phyloP scores from a whole-genome alignment of 2,888 invertebrate species.

The Strigamia transsilvanica region DNA sequence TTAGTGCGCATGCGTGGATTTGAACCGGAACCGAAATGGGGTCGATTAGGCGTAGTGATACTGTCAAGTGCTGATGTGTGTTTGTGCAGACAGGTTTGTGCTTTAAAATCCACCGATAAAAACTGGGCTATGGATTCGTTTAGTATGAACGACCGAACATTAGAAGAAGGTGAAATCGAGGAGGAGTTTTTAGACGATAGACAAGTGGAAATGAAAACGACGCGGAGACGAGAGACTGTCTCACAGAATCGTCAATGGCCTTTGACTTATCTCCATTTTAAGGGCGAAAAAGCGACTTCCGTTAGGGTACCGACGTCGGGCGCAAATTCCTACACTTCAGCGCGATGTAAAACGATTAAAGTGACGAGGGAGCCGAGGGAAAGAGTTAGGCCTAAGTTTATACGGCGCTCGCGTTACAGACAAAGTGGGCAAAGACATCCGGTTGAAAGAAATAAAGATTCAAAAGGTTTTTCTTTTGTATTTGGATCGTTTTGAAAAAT shows the following conservation, averaged over 20 bases:
- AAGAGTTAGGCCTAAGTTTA: slow-evolving; percentile 7
- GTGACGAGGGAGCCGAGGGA: not conserved
- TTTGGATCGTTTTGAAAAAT: too few species aligned
- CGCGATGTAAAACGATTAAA: not conserved
- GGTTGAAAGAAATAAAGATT: not conserved
- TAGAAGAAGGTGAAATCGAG: slow-evolving; percentile 34
- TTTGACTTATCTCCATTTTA: slow-evolving; percentile 14
- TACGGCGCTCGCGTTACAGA: not conserved
- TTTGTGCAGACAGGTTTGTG: not conserved
- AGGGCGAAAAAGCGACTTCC: not conserved
- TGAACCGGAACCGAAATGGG: not conserved
- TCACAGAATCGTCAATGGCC: slow-evolving; percentile 9
- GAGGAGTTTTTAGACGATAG: not conserved
- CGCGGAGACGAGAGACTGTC: not conserved
- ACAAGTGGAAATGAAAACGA: not conserved
- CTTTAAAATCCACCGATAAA: not conserved
- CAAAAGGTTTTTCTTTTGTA: not conserved
- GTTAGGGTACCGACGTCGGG: not conserved
- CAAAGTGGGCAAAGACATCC: not conserved
- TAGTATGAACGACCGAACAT: not conserved
- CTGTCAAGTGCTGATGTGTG: not conserved
- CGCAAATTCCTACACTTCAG: not conserved
- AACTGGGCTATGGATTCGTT: not conserved
- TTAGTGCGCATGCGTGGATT: not conserved
- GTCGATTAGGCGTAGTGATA: not conserved